Conservation (phyloP, 2,113 vertebrate species). For the Heterotis niloticus region DNA sequence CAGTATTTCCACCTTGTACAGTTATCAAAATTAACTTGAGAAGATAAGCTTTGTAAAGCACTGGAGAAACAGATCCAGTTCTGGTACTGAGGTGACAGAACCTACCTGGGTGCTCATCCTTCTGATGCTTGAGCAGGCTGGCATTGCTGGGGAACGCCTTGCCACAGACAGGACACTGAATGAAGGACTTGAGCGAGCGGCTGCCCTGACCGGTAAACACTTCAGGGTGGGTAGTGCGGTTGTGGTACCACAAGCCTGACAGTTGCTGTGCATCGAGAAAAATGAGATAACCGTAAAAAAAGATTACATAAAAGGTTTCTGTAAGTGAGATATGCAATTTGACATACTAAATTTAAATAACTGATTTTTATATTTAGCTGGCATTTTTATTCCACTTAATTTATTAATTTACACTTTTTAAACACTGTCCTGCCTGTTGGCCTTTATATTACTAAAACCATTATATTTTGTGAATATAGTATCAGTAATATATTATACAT, state of each 20-base stretch:
- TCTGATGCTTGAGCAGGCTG: constrained; percentile 70
- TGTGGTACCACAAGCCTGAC: constrained; percentile 91
- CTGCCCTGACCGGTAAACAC: constrained; percentile 73
- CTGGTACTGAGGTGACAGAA: background rate
- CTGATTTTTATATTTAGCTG: background rate
- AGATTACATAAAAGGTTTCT: background rate
- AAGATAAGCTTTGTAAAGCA: background rate
- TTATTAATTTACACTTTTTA: no score
- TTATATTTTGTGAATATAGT: no score
- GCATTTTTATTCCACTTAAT: no score
- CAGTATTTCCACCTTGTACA: no score
- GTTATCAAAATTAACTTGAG: no score
- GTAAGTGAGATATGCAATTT: background rate
- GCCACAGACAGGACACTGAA: constrained; percentile 78
- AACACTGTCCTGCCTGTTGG: no score
- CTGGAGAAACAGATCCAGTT: background rate
- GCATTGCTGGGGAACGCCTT: constrained; percentile 70
- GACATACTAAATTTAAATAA: background rate
- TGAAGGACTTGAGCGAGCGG: constrained; percentile 67
- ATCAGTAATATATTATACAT: no score
- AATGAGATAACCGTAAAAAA: background rate
- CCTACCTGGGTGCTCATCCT: constrained; percentile 72
- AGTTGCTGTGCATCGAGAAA: constrained; percentile 65
- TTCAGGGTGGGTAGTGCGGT: constrained; percentile 80
- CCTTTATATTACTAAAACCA: no score